Evolutionary conservation across 1,140 invertebrate species (phyloP).

Genomic region (Drosophila ohnishii): DNA sequence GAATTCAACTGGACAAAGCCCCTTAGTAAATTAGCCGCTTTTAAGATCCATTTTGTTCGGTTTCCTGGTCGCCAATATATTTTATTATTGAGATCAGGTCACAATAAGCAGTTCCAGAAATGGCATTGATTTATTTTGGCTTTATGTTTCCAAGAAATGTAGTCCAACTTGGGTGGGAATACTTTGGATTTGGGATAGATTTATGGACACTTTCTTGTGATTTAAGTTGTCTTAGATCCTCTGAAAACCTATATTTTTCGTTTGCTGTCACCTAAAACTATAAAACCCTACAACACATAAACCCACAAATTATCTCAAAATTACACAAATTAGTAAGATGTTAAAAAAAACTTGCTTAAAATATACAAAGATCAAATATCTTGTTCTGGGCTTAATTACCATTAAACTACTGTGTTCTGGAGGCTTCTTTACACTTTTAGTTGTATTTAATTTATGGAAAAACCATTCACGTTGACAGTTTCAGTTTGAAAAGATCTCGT

Average conservation of each 20-base stretch:
- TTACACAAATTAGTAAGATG: slow-evolving; percentile 4
- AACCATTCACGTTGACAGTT: slow-evolving; percentile 34
- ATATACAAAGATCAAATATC: slow-evolving; percentile 1
- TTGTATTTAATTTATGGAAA: slow-evolving; percentile 35
- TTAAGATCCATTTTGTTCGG: slow-evolving; percentile 17
- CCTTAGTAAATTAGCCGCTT: slow-evolving; percentile 34
- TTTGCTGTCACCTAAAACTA: too few species aligned
- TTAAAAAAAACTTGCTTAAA: slow-evolving; percentile 11
- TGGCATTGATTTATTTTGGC: slow-evolving; percentile 8
- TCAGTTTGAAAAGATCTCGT: slow-evolving; percentile 24
- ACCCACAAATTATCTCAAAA: neutral
- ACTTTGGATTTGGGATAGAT: neutral
- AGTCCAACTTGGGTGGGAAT: neutral
- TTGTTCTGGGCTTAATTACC: slow-evolving; percentile 2
- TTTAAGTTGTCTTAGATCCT: neutral
- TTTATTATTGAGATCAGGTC: slow-evolving; percentile 7
- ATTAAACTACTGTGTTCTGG: slow-evolving; percentile 14
- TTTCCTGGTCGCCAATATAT: slow-evolving; percentile 37
- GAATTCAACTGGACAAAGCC: slow-evolving; percentile 25
- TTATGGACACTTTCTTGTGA: neutral
- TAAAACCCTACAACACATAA: neutral
- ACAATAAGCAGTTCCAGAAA: slow-evolving; percentile 1
- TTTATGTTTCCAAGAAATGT: slow-evolving; percentile 4
- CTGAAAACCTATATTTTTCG: neutral
- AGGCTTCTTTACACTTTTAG: slow-evolving; percentile 8